Base-by-base conservation (phyloP, 2,797 vertebrate species). In the Leptoclinus maculatus region DNA sequence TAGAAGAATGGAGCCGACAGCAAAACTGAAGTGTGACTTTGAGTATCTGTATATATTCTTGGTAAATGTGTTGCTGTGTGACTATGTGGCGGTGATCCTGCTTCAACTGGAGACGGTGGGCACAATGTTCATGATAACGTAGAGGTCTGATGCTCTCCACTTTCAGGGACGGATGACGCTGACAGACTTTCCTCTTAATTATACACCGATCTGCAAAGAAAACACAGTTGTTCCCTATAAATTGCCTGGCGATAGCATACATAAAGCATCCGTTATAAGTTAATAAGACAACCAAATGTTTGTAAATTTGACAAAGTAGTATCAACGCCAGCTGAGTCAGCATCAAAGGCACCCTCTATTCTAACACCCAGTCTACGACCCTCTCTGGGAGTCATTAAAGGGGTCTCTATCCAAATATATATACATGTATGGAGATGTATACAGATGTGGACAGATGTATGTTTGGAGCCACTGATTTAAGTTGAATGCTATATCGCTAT, bases 141-240 rank as follows among this genome's bases (percentile, higher is more conserved):
- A 66, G 39, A 77, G n/a, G 27, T 68, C 34, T 47, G 63, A 62
- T 25, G 29, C 10, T 41, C 70, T 79, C 45, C 84, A 69, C 85
- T 82, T 53, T 82, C 73, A 76, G 23, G 23, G 56, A 66, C 58
- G 64, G 67, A 53, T 19, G 25, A 56, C 36, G 45, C 59, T 47
- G 43, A 19, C n/a, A 54, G 76, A 63, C 10, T 62, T 73, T 63
- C 45, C 41, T 78, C 69, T 77, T 83, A 78, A 76, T 65, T 34
- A 74, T 45, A 80, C 64, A 70, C 67, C 63, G 58, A 88, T 70
- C 93, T 94, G 89, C 9, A 89, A 86, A 83, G 23, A 90, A 78
- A 54, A 79, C 27, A 87, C 41, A 91, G 62, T 7, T 5, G 13
- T 43, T 56, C 14, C 38, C 7, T 38, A 3, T 69, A 36, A 69